A percentile compares a stretch with the other conserved stretches of the same genome.
phyloP scores from a whole-genome alignment of 2,888 invertebrate genomes.

The Hanleya hanleyi region DNA sequence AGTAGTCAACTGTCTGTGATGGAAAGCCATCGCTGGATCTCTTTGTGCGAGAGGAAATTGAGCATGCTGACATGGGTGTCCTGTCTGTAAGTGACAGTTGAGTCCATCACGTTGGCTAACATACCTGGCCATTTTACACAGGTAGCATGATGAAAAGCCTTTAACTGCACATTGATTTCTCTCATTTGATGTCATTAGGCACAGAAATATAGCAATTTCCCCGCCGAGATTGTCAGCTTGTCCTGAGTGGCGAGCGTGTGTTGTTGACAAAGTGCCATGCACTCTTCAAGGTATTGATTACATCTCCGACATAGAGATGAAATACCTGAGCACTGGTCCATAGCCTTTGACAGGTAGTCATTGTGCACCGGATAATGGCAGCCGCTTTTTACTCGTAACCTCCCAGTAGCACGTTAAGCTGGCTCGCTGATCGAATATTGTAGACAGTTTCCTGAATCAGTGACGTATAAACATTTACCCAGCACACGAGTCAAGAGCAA shows the following conservation, averaged over 20 bases:
- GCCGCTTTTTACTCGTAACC: not conserved
- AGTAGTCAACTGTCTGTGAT: not conserved
- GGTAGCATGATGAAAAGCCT: not conserved
- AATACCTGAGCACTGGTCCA: not conserved
- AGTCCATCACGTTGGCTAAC: not conserved
- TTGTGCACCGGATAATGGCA: not conserved
- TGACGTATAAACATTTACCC: too few species aligned
- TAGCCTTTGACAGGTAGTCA: not conserved
- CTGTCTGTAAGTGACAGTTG: not conserved
- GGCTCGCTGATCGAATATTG: too few species aligned
- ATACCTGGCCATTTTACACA: not conserved
- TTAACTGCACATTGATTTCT: not conserved
- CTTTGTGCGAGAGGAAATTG: not conserved
- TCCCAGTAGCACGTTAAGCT: too few species aligned
- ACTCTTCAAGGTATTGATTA: not conserved
- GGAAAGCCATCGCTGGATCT: not conserved
- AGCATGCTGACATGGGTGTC: not conserved
- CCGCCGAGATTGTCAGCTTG: not conserved
- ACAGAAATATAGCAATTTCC: not conserved
- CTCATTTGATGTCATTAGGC: not conserved
- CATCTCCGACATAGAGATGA: not conserved
- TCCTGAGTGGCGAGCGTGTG: not conserved
- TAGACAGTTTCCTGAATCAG: too few species aligned
- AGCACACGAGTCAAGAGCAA: constrained; percentile 6
- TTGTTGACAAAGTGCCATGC: not conserved